phyloP scores from a whole-genome alignment of 2,888 invertebrate genomes.

The Pheosia tremula region DNA sequence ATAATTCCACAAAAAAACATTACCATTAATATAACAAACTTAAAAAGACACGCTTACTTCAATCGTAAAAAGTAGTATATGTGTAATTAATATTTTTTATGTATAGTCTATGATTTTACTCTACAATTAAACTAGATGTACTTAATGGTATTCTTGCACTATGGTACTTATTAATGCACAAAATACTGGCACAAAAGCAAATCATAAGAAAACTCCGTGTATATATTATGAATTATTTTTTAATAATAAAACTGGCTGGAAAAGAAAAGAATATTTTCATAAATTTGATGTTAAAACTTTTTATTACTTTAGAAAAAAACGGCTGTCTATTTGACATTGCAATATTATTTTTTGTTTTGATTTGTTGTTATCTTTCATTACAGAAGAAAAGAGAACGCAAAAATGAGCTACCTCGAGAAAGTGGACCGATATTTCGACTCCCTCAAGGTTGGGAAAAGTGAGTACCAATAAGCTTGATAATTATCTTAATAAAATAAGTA shows the following conservation, averaged over 20 bases:
- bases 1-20: too few relatives aligned
- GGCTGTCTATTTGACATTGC: constrained; percentile 3
- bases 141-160: too few relatives aligned
- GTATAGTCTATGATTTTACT: too few relatives aligned
- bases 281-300: not conserved
- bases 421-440: constrained; percentile 76
- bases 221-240: constrained; percentile 3
- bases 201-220: constrained; percentile 4
- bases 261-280: not conserved
- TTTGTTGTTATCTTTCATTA: constrained; percentile 2
- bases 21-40: too few relatives aligned
- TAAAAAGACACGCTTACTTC: too few relatives aligned
- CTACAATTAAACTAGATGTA: too few relatives aligned
- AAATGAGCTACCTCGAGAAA: constrained; percentile 76
- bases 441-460: constrained; percentile 77
- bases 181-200: constrained; percentile 2
- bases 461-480: constrained; percentile 41
- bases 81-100: too few relatives aligned
- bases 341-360: constrained; percentile 7
- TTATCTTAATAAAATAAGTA: too few relatives aligned
- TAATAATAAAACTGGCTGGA: constrained; percentile 2
- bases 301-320: not conserved
- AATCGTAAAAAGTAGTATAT: too few relatives aligned
- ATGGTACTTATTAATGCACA: too few relatives aligned
- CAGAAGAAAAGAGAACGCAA: constrained; percentile 42